Evolutionary conservation across 2,113 vertebrate genomes (phyloP).

Genomic region (Paracanthobrama guichenoti): DNA sequence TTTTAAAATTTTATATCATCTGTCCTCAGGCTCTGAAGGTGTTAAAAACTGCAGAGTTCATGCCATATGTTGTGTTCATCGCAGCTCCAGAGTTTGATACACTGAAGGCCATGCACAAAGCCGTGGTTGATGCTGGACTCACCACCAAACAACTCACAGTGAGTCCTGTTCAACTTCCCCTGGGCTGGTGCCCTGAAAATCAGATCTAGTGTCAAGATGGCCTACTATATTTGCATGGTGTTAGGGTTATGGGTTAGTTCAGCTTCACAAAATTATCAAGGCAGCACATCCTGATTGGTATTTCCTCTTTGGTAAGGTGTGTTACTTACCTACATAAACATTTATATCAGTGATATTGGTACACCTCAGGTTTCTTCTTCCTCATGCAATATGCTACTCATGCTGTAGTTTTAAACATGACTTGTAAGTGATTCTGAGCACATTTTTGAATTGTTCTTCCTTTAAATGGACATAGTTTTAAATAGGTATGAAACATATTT

Average conservation of each 20-base stretch:
- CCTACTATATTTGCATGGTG: not conserved
- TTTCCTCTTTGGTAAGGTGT: not conserved
- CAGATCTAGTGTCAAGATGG: not conserved
- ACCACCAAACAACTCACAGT: constrained; percentile 95
- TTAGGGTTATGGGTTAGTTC: not conserved
- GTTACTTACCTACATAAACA: not conserved
- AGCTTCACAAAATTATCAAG: not conserved
- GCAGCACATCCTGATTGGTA: not conserved
- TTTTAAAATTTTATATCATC: not conserved
- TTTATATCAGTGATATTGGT: not conserved
- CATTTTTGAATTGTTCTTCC: not conserved
- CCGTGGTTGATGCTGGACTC: constrained; percentile 93
- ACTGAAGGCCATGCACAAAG: constrained; percentile 92
- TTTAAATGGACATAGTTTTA: too few species aligned
- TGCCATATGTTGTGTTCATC: constrained; percentile 98
- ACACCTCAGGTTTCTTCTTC: not conserved
- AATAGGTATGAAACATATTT: too few species aligned
- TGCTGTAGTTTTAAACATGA: not conserved
- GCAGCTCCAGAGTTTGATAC: constrained; percentile 93
- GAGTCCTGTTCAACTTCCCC: constrained; percentile 53
- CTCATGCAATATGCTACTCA: not conserved
- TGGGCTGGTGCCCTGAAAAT: not conserved
- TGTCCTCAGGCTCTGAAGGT: constrained; percentile 89
- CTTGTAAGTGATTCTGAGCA: not conserved
- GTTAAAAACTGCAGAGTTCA: constrained; percentile 93